A percentile compares a stretch with the other conserved stretches of the same genome.
phyloP scores from a whole-genome alignment of 2,797 vertebrate species.

The Manis javanica region DNA sequence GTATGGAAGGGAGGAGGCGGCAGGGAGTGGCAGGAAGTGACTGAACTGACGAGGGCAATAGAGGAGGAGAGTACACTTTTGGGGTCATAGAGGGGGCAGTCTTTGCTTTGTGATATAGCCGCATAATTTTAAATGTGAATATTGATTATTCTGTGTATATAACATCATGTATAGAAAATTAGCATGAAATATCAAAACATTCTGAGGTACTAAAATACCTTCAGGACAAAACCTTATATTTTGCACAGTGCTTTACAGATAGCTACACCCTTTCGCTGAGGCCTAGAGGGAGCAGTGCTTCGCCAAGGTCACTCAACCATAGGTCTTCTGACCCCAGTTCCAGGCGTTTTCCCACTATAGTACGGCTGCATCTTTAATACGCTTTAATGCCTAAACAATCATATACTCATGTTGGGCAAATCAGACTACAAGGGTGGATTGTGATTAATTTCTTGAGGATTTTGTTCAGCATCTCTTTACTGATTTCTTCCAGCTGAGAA shows the following conservation, averaged over 20 bases:
- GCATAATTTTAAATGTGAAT: neutral
- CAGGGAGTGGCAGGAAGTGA: neutral
- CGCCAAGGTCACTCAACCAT: neutral
- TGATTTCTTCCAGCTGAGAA: constrained; percentile 35
- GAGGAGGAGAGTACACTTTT: neutral
- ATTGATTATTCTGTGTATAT: neutral
- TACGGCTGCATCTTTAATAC: neutral
- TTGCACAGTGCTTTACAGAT: neutral
- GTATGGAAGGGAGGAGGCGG: neutral
- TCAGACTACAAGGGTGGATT: neutral
- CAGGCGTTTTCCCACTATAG: neutral
- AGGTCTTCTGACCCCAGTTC: neutral
- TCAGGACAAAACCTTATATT: neutral
- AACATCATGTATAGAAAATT: neutral
- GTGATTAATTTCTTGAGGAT: constrained; percentile 36
- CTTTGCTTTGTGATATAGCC: neutral
- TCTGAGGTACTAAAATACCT: neutral
- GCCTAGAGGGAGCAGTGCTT: neutral
- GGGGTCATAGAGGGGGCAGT: neutral
- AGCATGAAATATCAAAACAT: neutral
- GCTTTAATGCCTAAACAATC: neutral
- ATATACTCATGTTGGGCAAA: neutral
- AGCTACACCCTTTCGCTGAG: neutral
- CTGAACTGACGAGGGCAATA: neutral
- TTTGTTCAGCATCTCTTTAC: constrained; percentile 28